Evolutionary conservation across 1,140 invertebrate species (phyloP).

Genomic region (Leptopilina clavipes): DNA sequence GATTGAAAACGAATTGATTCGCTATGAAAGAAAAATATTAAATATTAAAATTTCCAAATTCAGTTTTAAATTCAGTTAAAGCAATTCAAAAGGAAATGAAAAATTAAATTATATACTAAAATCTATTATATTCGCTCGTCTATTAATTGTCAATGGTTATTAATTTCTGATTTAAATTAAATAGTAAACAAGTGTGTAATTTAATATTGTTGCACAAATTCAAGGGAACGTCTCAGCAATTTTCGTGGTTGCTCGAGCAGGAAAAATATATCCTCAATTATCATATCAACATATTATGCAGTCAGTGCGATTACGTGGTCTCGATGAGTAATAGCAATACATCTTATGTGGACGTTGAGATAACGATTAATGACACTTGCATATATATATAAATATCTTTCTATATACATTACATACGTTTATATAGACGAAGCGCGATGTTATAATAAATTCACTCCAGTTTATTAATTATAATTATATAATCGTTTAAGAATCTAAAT

Average conservation of each 20-base stretch:
- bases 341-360: conserved; percentile 16
- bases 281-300: conserved; percentile 28
- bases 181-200: conserved; percentile 1
- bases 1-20: too few relatives aligned
- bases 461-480: background rate
- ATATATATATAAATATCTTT: conserved; percentile 6
- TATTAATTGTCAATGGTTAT: background rate
- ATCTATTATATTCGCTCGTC: too few relatives aligned
- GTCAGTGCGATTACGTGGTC: conserved; percentile 14
- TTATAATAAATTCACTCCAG: background rate
- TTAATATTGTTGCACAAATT: conserved; percentile 11
- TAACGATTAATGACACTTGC: conserved; percentile 18
- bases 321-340: conserved; percentile 29
- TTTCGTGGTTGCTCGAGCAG: background rate
- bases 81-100: too few relatives aligned
- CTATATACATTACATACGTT: background rate
- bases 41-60: too few relatives aligned
- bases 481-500: background rate
- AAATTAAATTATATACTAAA: too few relatives aligned
- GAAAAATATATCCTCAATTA: conserved; percentile 31
- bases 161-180: background rate
- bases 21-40: too few relatives aligned
- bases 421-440: background rate
- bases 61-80: too few relatives aligned
- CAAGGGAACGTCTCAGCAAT: conserved; percentile 11